These are phyloP conservation scores for Enteromius viviparus DNA, from an alignment of 2,797 vertebrate genomes.

Conservation along the genomic window DNA sequence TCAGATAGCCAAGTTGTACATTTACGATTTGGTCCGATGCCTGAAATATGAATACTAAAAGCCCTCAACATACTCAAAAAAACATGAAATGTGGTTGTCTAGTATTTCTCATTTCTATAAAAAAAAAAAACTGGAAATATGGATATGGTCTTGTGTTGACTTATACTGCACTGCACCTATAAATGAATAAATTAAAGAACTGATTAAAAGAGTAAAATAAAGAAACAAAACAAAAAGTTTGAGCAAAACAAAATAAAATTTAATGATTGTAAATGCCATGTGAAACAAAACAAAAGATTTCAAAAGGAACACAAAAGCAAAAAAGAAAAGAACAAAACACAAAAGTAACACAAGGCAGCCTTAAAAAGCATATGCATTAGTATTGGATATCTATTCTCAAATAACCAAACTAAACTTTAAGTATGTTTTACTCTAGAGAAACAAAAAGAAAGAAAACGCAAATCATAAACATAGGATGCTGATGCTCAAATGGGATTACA, in stretches of 20 bases:
- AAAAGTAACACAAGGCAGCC: conserved; percentile 84
- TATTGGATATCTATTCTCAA: conserved; percentile 77
- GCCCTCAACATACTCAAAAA: not conserved
- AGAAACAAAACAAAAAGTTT: conserved; percentile 88
- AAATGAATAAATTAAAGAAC: conserved; percentile 33
- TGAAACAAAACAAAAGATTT: conserved; percentile 83
- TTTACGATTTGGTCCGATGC: conserved; percentile 33
- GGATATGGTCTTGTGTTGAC: not conserved
- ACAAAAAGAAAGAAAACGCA: conserved; percentile 57
- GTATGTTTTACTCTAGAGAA: conserved; percentile 53
- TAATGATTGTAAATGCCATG: conserved; percentile 96
- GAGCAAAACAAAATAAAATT: conserved; percentile 98
- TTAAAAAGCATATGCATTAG: conserved; percentile 84
- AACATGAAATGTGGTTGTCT: conserved; percentile 5
- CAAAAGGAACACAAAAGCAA: conserved; percentile 80
- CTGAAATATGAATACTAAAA: not conserved
- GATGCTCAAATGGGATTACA: conserved; percentile 57
- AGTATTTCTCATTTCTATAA: not conserved
- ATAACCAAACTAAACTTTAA: conserved; percentile 80
- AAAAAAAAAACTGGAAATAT: not conserved
- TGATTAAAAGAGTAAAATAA: conserved; percentile 71
- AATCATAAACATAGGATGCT: conserved; percentile 54
- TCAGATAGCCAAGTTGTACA: not conserved
- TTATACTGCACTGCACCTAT: not conserved
- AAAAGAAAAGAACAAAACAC: conserved; percentile 67